phyloP scores from a whole-genome alignment of 2,113 vertebrate species.

The Mirza zaza region DNA sequence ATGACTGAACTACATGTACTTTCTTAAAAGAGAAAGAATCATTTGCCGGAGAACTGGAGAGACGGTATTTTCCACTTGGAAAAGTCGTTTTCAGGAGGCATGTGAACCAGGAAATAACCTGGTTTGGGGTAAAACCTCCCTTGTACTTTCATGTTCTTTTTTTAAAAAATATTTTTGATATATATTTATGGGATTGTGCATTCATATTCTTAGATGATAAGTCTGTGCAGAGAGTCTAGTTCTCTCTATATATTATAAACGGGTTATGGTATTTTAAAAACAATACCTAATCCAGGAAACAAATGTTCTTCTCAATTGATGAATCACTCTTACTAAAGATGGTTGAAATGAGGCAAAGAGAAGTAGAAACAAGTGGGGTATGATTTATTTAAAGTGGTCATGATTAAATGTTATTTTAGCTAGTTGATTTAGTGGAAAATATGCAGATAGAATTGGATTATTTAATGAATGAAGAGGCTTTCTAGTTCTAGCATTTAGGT shows the following conservation, averaged over 20 bases:
- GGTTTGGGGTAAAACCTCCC: background rate
- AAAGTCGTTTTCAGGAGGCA: background rate
- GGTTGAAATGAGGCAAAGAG: background rate
- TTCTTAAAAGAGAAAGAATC: background rate
- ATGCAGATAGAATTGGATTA: background rate
- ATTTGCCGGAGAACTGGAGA: background rate
- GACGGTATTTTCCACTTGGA: background rate
- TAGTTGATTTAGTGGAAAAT: background rate
- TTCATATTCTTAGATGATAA: background rate
- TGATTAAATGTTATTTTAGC: background rate
- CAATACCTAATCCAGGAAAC: background rate
- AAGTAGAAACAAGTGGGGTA: background rate
- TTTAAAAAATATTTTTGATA: background rate
- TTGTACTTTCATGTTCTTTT: background rate
- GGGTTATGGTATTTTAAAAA: background rate
- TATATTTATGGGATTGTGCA: background rate
- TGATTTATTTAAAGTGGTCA: background rate
- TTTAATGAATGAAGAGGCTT: conserved; percentile 10
- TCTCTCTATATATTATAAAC: background rate
- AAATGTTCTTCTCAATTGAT: background rate
- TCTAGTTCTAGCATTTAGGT: background rate
- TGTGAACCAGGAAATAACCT: background rate
- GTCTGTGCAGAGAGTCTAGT: background rate
- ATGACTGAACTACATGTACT: background rate
- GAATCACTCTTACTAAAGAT: background rate